Conservation (phyloP, 2,888 invertebrate species). For the Drosophila emarginata region DNA sequence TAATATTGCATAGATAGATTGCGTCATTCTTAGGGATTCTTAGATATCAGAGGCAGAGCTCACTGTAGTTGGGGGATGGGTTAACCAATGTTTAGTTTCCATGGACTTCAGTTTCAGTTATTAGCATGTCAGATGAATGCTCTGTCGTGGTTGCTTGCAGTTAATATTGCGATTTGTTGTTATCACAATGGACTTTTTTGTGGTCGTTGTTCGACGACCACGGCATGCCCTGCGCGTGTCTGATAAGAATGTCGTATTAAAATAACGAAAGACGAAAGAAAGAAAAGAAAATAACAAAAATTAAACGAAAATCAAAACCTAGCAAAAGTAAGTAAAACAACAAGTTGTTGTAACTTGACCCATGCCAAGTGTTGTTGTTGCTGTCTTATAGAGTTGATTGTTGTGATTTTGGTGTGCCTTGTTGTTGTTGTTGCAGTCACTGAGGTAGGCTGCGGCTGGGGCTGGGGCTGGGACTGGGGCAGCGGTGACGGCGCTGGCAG, state of each 20-base stretch:
- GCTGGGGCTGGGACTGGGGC: conserved; percentile 17
- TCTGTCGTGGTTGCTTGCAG: conserved; percentile 19
- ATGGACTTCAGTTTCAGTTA: neutral
- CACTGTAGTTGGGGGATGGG: neutral
- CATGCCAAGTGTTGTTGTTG: conserved; percentile 11
- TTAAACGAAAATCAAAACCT: too few relatives aligned
- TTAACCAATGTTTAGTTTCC: neutral
- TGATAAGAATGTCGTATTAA: conserved; percentile 58
- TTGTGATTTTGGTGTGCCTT: neutral
- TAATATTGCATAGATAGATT: too few relatives aligned
- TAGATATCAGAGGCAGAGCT: neutral
- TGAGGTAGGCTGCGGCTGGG: conserved; percentile 22
- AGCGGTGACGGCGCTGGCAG: conserved; percentile 32
- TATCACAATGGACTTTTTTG: conserved; percentile 42
- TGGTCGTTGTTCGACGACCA: conserved; percentile 10
- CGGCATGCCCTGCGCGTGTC: conserved; percentile 41
- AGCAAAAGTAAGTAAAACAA: conserved; percentile 39
- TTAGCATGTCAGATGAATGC: conserved; percentile 4
- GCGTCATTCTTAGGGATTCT: too few relatives aligned
- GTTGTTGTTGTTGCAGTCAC: conserved; percentile 9
- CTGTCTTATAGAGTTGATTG: conserved; percentile 17
- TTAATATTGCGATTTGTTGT: conserved; percentile 41
- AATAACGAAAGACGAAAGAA: conserved; percentile 38
- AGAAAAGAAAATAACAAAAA: conserved; percentile 33
- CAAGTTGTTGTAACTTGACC: conserved; percentile 54